Base-by-base conservation (phyloP, 2,888 invertebrate genomes). In the Pedicia rivosa region DNA sequence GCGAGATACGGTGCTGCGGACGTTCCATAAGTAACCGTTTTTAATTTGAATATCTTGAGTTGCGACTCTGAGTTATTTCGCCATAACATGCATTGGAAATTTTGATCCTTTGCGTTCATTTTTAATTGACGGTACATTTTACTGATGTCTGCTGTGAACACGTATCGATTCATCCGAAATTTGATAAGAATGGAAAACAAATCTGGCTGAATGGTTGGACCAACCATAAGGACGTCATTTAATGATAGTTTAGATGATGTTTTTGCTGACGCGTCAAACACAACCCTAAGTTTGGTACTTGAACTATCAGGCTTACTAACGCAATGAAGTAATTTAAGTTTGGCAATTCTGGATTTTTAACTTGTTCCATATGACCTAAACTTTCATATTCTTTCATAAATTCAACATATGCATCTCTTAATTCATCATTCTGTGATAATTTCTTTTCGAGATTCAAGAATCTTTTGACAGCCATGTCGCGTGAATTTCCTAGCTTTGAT, bases 1-100 rank as follows among this genome's bases (percentile, higher is more conserved):
- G 46, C 46, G 4, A 47, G 27, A 39, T 35, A 47, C n/a, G 45
- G 43, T 5, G 46, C 47, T 12, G 45, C 42, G 2, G 44, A 42
- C 6, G 39, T 45, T 6, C 48, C 48, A 31, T 46, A 47, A 5
- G 42, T 45, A 5, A 47, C 41, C 2, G 41, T 44, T 17, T 37
- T 43, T 28, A 47, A 27, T 37, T 47, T 31, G 10, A 29, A 43
- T 29, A 32, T 35, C 31, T 40, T 30, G 24, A 47, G 5, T 9
- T 34, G 12, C 20, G 40, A n/a, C 8, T 5, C 20, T 20, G 20
- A 8, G 8, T 20, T 20, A 5, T 7, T 5, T 13, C 38, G 8
- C 33, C 33, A 32, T 3, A 33, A 3, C 2, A 33, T 27, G 3
- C n/a, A 8, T 17, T 33, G 38, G 3, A 29, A 2, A 15, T 16